Conservation (phyloP, 2,888 invertebrate species). For the Mesodorylaimus sp. region DNA sequence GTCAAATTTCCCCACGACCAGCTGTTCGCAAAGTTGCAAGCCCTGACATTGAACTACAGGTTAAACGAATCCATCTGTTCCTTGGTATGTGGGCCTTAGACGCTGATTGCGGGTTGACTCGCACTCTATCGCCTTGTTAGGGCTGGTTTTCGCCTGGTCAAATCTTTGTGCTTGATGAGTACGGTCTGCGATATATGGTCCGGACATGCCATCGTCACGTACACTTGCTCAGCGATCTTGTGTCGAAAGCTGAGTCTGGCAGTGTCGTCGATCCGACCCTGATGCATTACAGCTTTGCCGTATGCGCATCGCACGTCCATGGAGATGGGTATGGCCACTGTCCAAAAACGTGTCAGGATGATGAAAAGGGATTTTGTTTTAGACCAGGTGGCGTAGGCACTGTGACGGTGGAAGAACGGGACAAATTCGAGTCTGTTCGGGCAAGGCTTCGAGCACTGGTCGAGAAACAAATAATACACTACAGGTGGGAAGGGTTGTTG, state of each 20-base stretch:
- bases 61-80: constrained; percentile 89
- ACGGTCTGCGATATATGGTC: constrained; percentile 89
- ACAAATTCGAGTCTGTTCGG: constrained; percentile 69
- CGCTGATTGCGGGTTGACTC: neutral
- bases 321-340: constrained; percentile 61
- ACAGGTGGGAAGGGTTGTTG: constrained; percentile 48
- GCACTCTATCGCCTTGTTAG: constrained; percentile 41
- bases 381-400: constrained; percentile 94
- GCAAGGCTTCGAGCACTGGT: constrained; percentile 69
- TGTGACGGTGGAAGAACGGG: constrained; percentile 85
- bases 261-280: constrained; percentile 88
- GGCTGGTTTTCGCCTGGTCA: constrained; percentile 98
- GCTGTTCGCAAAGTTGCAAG: constrained; percentile 71
- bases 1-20: constrained; percentile 83
- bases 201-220: constrained; percentile 85
- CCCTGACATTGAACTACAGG: constrained; percentile 73
- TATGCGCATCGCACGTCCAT: constrained; percentile 92
- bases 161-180: constrained; percentile 86
- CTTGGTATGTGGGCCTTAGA: constrained; percentile 44
- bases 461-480: constrained; percentile 92
- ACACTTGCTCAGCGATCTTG: constrained; percentile 78
- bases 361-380: constrained; percentile 17
- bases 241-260: constrained; percentile 64
- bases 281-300: constrained; percentile 92
- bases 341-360: neutral